Evolutionary conservation across 2,797 vertebrate genomes (phyloP).

Genomic region (Hypotaenidia okinawae): DNA sequence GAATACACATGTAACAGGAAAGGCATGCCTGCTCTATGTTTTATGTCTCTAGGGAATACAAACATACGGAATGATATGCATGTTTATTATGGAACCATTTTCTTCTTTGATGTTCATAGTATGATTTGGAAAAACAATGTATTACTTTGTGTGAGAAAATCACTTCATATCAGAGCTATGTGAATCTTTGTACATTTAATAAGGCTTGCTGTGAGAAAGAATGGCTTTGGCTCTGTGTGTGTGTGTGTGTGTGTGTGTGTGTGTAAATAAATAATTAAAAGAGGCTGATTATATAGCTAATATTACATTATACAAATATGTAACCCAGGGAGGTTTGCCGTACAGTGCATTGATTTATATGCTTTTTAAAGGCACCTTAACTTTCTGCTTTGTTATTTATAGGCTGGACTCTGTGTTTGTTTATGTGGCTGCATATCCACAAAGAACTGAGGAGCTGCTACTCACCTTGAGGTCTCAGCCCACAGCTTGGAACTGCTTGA

Average conservation of each 20-base stretch:
- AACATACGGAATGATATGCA: not conserved
- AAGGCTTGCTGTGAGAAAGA: constrained; percentile 38
- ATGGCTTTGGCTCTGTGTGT: not conserved
- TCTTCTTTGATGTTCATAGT: not conserved
- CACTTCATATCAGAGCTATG: not conserved
- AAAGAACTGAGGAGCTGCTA: not conserved
- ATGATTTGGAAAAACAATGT: not conserved
- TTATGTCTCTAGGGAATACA: not conserved
- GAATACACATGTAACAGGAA: not conserved
- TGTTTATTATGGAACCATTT: not conserved
- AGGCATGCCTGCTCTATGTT: not conserved
- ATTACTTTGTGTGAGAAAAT: not conserved
- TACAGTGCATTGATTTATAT: not conserved
- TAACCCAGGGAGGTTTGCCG: not conserved
- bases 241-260: too few relatives aligned
- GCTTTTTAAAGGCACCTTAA: constrained; percentile 13
- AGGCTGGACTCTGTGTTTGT: not conserved
- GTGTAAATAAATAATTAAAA: constrained; percentile 32
- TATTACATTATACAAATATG: constrained; percentile 43
- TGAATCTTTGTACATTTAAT: not conserved
- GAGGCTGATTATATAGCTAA: constrained; percentile 11
- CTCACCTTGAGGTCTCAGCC: not conserved
- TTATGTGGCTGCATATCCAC: not conserved
- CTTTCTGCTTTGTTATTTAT: constrained; percentile 15
- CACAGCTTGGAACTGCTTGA: not conserved